A percentile compares a stretch with the other conserved stretches of the same genome.
These are phyloP conservation scores for Chamaetylas fuelleborni DNA, from an alignment of 2,113 vertebrate genomes.

Conservation along the genomic window DNA sequence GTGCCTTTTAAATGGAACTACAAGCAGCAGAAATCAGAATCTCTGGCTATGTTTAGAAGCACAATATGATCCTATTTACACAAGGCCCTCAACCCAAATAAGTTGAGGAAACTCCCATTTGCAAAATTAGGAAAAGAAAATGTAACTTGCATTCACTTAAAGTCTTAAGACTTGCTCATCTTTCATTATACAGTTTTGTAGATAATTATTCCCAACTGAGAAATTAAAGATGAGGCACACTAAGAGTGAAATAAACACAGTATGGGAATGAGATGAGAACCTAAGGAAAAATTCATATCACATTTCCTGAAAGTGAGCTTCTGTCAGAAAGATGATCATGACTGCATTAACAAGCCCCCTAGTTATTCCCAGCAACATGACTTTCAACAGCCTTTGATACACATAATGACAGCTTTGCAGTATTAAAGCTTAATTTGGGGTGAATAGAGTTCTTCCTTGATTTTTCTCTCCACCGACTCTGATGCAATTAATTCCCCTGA, in stretches of 20 bases:
- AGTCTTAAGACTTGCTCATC: background rate
- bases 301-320: constrained; percentile 17
- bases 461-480: constrained; percentile 5
- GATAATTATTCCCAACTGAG: background rate
- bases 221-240: background rate
- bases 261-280: constrained; percentile 5
- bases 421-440: constrained; percentile 18
- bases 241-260: background rate
- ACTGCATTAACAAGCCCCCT: constrained; percentile 11
- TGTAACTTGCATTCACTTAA: background rate
- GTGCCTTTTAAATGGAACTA: background rate
- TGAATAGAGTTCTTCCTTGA: constrained; percentile 17
- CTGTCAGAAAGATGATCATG: constrained; percentile 21
- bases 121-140: background rate
- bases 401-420: constrained; percentile 10
- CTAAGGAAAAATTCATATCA: constrained; percentile 30
- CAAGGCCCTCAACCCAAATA: background rate
- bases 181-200: background rate
- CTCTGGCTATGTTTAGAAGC: background rate
- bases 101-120: background rate
- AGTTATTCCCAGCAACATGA: constrained; percentile 12
- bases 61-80: background rate
- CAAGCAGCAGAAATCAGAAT: background rate
- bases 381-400: constrained; percentile 24
- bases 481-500: background rate